Percentiles rank a stretch among this genome's conserved stretches.
phyloP scores from a whole-genome alignment of 2,113 vertebrate species.

The Indri indri region DNA sequence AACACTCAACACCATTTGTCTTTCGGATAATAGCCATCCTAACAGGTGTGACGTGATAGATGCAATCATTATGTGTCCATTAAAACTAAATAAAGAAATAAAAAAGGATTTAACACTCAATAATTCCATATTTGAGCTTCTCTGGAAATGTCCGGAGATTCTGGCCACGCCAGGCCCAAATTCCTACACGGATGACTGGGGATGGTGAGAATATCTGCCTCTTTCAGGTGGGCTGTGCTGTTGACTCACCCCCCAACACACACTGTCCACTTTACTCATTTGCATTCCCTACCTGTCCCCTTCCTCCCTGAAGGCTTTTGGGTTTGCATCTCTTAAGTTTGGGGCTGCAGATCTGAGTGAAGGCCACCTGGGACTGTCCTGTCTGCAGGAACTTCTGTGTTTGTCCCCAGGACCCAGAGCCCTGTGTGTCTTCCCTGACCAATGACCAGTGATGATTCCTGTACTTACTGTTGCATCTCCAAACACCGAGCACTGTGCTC shows the following conservation, averaged over 20 bases:
- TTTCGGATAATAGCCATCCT: neutral
- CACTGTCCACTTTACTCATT: accelerated
- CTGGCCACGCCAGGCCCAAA: neutral
- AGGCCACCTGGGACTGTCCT: neutral
- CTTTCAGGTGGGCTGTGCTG: accelerated
- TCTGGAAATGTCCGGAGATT: neutral
- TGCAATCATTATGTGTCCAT: neutral
- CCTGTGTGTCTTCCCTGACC: neutral
- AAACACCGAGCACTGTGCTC: neutral
- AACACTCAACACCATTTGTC: neutral
- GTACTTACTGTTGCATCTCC: accelerated
- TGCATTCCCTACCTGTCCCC: neutral
- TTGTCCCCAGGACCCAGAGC: neutral
- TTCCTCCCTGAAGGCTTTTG: neutral
- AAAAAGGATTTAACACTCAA: neutral
- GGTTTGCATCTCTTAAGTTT: neutral
- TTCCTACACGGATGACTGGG: accelerated
- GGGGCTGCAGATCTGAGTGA: neutral
- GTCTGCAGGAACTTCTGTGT: neutral
- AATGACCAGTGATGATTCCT: neutral
- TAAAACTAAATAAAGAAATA: neutral
- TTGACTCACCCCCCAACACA: neutral
- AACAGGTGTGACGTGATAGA: neutral
- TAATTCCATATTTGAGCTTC: neutral
- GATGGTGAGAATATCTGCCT: too few relatives aligned